Percentiles rank a stretch among this genome's conserved stretches.
Evolutionary conservation across 2,113 vertebrate species (phyloP).

Genomic region (Oryzias celebensis): DNA sequence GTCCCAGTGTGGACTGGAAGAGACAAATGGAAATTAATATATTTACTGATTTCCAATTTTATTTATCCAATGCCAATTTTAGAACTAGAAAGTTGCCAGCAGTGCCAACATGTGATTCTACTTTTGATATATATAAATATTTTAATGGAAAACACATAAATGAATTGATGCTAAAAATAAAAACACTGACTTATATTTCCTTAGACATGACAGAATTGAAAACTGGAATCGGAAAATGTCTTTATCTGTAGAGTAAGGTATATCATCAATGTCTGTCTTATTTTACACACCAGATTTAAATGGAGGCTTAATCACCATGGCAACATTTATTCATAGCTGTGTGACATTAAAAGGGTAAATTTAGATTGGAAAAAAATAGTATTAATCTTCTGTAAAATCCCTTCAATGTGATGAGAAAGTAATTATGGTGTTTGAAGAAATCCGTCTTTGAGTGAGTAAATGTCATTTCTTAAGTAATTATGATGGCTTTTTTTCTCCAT

Average conservation of each 20-base stretch:
- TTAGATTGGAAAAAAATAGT: conserved; percentile 41
- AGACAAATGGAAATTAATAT: no score
- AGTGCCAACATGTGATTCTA: no score
- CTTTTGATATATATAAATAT: no score
- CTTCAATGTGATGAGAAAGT: conserved; percentile 1
- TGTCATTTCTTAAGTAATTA: conserved; percentile 31
- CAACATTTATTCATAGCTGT: conserved; percentile 36
- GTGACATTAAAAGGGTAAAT: conserved; percentile 41
- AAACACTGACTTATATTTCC: no score
- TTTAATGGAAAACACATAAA: no score
- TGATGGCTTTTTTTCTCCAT: conserved; percentile 5
- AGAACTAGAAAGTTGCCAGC: no score
- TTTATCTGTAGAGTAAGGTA: background rate
- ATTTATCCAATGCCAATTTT: no score
- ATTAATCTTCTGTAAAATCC: conserved; percentile 12
- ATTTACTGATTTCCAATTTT: no score
- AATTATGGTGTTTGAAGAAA: conserved; percentile 26
- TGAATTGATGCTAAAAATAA: no score
- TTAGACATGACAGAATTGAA: no score
- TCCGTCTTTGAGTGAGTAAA: conserved; percentile 11
- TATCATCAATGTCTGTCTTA: conserved; percentile 16
- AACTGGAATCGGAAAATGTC: no score
- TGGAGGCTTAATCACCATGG: conserved; percentile 46
- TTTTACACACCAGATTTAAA: conserved; percentile 28
- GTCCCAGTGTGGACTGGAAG: no score